Conservation (phyloP, 2,113 vertebrate species). For the Cryptomyrus ogoouensis region DNA sequence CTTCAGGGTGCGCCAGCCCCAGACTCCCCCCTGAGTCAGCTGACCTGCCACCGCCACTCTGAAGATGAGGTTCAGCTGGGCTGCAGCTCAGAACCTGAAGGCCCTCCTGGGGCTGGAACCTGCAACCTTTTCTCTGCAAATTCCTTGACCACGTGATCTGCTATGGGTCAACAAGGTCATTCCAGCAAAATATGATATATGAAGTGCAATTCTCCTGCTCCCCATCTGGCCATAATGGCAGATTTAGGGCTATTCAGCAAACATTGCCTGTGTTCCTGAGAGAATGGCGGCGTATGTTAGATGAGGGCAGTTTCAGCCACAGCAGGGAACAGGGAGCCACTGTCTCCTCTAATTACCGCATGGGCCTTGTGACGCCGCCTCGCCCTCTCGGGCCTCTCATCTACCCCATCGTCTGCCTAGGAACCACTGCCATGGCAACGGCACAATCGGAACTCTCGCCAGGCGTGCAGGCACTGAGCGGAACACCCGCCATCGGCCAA, state of each 20-base stretch:
- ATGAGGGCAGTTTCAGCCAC: not conserved
- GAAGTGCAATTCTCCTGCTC: not conserved
- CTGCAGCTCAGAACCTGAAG: not conserved
- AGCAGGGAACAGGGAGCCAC: slow-evolving; percentile 1
- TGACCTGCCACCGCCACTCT: not conserved
- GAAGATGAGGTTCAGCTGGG: not conserved
- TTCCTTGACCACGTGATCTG: not conserved
- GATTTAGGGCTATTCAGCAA: not conserved
- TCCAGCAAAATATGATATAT: not conserved
- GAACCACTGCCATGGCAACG: slow-evolving; percentile 19
- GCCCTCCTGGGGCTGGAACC: not conserved
- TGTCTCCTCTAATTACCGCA: slow-evolving; percentile 1
- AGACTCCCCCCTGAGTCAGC: not conserved
- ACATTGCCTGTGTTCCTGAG: not conserved
- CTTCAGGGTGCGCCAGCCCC: not conserved
- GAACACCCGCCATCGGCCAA: not conserved
- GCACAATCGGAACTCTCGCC: slow-evolving; percentile 11
- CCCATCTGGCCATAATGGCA: not conserved
- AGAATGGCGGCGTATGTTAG: not conserved
- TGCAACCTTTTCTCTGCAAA: not conserved
- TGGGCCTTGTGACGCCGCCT: not conserved
- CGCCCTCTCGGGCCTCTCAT: not conserved
- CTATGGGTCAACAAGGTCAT: not conserved
- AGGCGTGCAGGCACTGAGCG: not conserved
- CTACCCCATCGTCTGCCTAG: slow-evolving; percentile 13